Conservation (phyloP, 2,113 vertebrate species). For the Caloenas nicobarica region DNA sequence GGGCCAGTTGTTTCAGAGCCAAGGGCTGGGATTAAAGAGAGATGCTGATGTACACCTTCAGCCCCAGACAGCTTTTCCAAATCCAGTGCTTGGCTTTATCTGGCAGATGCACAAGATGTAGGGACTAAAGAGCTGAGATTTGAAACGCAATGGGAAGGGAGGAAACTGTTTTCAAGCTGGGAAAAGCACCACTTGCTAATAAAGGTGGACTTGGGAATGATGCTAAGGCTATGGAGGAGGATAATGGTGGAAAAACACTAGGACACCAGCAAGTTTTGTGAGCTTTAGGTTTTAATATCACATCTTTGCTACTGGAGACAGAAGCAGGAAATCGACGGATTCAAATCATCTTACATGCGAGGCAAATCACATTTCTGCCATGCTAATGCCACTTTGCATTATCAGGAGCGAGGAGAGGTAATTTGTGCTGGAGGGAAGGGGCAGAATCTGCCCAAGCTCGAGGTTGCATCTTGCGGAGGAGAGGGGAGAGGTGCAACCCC, state of each 20-base stretch:
- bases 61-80: background rate
- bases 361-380: background rate
- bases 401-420: background rate
- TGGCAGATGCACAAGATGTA: background rate
- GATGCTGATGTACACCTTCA: background rate
- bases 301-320: background rate
- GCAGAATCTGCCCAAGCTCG: background rate
- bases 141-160: background rate
- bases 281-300: constrained; percentile 46
- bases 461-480: background rate
- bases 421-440: background rate
- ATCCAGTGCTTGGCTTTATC: background rate
- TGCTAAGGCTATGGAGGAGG: background rate
- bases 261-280: background rate
- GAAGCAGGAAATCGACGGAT: background rate
- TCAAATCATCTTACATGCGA: rapidly evolving
- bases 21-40: background rate
- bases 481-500: background rate
- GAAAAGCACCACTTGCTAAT: background rate
- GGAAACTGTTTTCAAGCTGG: background rate
- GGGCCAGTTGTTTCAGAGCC: background rate
- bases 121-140: background rate
- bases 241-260: background rate
- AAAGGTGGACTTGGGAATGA: background rate
- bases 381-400: background rate